Conservation (phyloP, 2,113 vertebrate genomes). For the Sisor rabdophorus region DNA sequence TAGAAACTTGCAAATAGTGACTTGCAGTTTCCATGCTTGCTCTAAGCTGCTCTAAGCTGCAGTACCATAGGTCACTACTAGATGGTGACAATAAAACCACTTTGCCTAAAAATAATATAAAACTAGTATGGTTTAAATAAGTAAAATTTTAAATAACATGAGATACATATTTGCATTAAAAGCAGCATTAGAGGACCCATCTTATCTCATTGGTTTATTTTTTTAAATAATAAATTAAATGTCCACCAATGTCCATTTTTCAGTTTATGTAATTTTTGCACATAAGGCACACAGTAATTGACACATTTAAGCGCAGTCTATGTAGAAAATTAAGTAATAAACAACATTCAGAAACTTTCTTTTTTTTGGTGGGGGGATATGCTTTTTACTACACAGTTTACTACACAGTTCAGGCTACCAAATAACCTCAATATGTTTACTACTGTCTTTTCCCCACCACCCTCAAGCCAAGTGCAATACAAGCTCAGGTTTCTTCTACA, state of each 20-base stretch:
- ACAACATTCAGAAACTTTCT: background rate
- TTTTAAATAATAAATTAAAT: background rate
- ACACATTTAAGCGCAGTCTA: background rate
- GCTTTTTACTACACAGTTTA: background rate
- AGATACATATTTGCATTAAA: no score
- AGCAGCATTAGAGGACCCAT: constrained; percentile 53
- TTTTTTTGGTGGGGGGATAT: no score
- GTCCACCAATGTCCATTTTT: background rate
- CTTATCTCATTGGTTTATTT: constrained; percentile 35
- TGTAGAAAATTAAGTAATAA: background rate
- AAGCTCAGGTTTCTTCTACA: constrained; percentile 52
- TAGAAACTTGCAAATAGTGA: background rate
- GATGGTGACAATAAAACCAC: constrained; percentile 52
- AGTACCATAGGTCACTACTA: constrained; percentile 51
- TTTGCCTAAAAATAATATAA: constrained; percentile 3
- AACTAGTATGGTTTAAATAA: background rate
- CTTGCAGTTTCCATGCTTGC: constrained; percentile 5
- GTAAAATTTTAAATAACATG: background rate
- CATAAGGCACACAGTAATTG: background rate
- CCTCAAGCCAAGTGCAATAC: constrained; percentile 21
- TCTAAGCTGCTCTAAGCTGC: constrained; percentile 19
- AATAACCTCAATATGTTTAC: background rate
- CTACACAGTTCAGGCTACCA: background rate
- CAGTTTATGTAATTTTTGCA: background rate
- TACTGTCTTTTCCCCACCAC: background rate